These are phyloP conservation scores for Hirundo rustica DNA, from an alignment of 2,797 vertebrate genomes.

Conservation along the genomic window DNA sequence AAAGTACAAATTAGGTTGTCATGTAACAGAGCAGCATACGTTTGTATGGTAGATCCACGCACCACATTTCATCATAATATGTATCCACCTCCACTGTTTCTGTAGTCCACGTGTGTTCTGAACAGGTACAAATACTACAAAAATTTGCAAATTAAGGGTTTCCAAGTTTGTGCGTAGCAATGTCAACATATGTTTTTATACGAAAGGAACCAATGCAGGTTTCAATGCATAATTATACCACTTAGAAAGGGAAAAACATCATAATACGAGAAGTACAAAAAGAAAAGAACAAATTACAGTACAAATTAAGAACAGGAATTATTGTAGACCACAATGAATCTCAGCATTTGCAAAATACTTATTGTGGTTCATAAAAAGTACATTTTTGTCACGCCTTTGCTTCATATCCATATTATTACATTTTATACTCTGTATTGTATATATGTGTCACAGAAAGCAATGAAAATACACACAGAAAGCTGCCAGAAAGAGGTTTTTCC, in stretches of 20 bases:
- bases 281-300: not conserved
- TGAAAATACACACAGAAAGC: not conserved
- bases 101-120: not conserved
- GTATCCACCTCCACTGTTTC: not conserved
- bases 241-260: not conserved
- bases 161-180: not conserved
- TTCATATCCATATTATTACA: not conserved
- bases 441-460: not conserved
- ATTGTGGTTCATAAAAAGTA: not conserved
- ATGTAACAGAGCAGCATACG: not conserved
- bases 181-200: not conserved
- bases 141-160: not conserved
- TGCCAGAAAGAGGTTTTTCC: slow-evolving; percentile 1
- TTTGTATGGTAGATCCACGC: not conserved
- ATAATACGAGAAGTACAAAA: not conserved
- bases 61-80: not conserved
- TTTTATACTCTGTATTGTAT: not conserved
- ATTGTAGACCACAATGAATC: not conserved
- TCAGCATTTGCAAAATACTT: not conserved
- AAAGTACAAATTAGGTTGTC: slow-evolving; percentile 49
- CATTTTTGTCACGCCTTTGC: not conserved
- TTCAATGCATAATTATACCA: not conserved
- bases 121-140: not conserved
- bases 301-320: not conserved
- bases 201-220: not conserved